These are phyloP conservation scores for Zaprionus davidi DNA, from an alignment of 1,140 invertebrate species.

Conservation along the genomic window DNA sequence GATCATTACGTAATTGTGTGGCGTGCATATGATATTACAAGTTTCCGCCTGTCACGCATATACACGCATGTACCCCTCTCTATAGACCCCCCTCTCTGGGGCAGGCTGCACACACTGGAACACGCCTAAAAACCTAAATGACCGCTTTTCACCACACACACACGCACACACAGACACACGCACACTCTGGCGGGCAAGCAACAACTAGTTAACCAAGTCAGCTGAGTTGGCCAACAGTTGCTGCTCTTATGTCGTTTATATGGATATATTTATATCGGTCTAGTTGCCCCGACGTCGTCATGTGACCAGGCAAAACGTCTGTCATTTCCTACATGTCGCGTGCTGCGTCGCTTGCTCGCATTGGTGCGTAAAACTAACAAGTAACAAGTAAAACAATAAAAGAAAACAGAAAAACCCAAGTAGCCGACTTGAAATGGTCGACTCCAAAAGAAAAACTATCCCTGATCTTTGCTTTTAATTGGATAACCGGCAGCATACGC, in stretches of 20 bases:
- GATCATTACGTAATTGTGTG: constrained; percentile 78
- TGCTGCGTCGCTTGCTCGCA: constrained; percentile 44
- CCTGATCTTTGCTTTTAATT: constrained; percentile 80
- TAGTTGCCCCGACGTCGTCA: constrained; percentile 36
- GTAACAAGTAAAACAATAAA: constrained; percentile 22
- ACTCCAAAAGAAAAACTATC: constrained; percentile 59
- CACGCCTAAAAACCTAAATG: constrained; percentile 62
- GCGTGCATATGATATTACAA: constrained; percentile 77
- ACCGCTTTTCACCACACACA: constrained; percentile 68
- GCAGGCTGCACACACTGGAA: constrained; percentile 16
- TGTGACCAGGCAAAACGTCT: constrained; percentile 54
- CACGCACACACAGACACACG: constrained; percentile 31
- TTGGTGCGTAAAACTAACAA: constrained; percentile 32
- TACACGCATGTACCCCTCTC: constrained; percentile 46
- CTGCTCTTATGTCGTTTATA: constrained; percentile 23
- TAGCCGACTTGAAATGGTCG: constrained; percentile 43
- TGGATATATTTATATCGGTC: constrained; percentile 10
- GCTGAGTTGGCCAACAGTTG: constrained; percentile 56
- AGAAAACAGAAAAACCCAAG: constrained; percentile 28
- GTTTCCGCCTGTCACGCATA: constrained; percentile 80
- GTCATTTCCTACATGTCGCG: constrained; percentile 79
- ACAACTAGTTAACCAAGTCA: constrained; percentile 68
- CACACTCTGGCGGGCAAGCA: constrained; percentile 25
- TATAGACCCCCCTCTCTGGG: not conserved
- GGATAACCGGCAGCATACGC: constrained; percentile 67